phyloP scores from a whole-genome alignment of 2,113 vertebrate genomes.

The Malurus elegans region DNA sequence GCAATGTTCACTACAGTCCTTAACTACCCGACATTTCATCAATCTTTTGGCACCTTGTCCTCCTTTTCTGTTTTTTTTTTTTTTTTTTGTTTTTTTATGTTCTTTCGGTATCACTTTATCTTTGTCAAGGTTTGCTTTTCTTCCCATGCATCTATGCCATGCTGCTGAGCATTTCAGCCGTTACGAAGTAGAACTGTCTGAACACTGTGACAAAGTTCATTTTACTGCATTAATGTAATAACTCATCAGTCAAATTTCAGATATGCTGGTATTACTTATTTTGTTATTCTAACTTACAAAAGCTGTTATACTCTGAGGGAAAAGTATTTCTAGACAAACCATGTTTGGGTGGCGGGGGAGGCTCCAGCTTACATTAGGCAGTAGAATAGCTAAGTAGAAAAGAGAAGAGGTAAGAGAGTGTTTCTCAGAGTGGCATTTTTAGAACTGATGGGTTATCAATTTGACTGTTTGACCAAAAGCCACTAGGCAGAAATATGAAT shows the following conservation, averaged over 20 bases:
- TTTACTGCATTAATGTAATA: conserved; percentile 21
- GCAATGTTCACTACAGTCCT: neutral
- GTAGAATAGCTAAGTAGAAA: neutral
- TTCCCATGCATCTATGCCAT: conserved; percentile 10
- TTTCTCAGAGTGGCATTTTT: neutral
- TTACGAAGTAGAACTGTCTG: neutral
- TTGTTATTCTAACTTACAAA: conserved; percentile 19
- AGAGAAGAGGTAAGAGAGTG: neutral
- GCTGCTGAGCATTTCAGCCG: neutral
- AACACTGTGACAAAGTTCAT: neutral
- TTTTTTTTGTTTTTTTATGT: neutral
- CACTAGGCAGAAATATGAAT: neutral
- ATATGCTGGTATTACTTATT: neutral
- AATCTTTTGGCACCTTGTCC: neutral
- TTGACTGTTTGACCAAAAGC: neutral
- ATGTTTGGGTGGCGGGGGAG: neutral
- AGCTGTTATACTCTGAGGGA: neutral
- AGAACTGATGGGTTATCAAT: neutral
- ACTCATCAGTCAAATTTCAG: conserved; percentile 11
- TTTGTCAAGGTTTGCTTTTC: conserved; percentile 48
- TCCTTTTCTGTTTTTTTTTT: neutral
- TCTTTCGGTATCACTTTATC: conserved; percentile 10
- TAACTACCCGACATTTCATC: neutral
- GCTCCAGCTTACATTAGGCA: neutral
- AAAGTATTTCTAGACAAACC: neutral